These are phyloP conservation scores for Chirona hameri DNA, from an alignment of 2,888 invertebrate species.

Conservation along the genomic window DNA sequence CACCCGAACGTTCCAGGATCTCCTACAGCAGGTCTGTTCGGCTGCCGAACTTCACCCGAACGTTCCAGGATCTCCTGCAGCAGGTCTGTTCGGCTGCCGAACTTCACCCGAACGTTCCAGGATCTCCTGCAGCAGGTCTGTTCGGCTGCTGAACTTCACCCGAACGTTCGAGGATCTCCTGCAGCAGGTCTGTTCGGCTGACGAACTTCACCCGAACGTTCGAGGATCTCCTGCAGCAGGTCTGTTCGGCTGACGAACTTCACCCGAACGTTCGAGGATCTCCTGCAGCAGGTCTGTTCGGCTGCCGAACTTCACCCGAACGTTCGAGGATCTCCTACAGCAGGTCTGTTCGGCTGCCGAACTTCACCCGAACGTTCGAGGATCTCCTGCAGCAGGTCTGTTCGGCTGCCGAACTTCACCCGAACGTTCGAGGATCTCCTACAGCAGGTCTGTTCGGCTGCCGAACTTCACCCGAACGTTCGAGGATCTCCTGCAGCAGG, in stretches of 20 bases:
- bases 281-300: constrained; percentile 61
- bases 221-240: constrained; percentile 70
- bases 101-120: constrained; percentile 65
- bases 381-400: constrained; percentile 67
- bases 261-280: constrained; percentile 73
- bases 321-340: constrained; percentile 71
- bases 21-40: constrained; percentile 61
- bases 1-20: constrained; percentile 73
- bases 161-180: constrained; percentile 76
- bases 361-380: constrained; percentile 65
- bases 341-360: constrained; percentile 51
- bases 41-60: too few species aligned
- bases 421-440: constrained; percentile 76
- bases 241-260: not conserved
- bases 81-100: constrained; percentile 51
- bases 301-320: too few species aligned
- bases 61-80: constrained; percentile 71
- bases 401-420: too few species aligned
- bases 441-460: constrained; percentile 53
- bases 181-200: constrained; percentile 53
- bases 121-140: constrained; percentile 67
- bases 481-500: constrained; percentile 70
- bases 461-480: constrained; percentile 60
- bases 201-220: constrained; percentile 60
- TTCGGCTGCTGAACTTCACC: too few species aligned